phyloP scores from a whole-genome alignment of 2,797 vertebrate genomes.

The Neosalanx taihuensis region DNA sequence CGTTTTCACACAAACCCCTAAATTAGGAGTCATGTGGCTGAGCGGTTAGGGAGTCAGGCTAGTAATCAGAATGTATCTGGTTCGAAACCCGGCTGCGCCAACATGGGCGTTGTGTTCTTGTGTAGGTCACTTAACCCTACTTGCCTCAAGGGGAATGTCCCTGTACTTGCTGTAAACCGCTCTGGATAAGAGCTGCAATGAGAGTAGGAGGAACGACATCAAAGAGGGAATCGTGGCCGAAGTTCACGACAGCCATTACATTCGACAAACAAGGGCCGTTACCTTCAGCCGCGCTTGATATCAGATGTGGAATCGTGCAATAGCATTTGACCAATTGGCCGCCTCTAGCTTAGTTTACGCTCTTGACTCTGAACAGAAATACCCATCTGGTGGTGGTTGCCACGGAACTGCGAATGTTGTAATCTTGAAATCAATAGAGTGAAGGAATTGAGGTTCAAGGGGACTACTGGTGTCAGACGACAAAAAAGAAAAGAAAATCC shows the following conservation, averaged over 20 bases:
- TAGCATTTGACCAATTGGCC: neutral
- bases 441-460: conserved; percentile 4
- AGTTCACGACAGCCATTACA: conserved; percentile 39
- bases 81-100: too few relatives aligned
- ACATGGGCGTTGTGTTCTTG: too few relatives aligned
- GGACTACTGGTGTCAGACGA: conserved; percentile 1
- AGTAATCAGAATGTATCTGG: too few relatives aligned
- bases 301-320: conserved; percentile 14
- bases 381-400: neutral
- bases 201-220: conserved; percentile 29
- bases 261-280: conserved; percentile 24
- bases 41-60: too few relatives aligned
- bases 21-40: neutral
- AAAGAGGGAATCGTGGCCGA: conserved; percentile 36
- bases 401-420: neutral
- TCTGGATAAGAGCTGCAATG: conserved; percentile 21
- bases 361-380: neutral
- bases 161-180: too few relatives aligned
- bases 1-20: neutral
- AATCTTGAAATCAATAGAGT: conserved; percentile 14
- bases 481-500: neutral
- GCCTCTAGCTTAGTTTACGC: conserved; percentile 11
- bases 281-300: conserved; percentile 22
- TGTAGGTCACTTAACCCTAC: too few relatives aligned
- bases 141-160: too few relatives aligned